Evolutionary conservation across 1,140 invertebrate species (phyloP).

Genomic region (Macrocentrus cingulum): DNA sequence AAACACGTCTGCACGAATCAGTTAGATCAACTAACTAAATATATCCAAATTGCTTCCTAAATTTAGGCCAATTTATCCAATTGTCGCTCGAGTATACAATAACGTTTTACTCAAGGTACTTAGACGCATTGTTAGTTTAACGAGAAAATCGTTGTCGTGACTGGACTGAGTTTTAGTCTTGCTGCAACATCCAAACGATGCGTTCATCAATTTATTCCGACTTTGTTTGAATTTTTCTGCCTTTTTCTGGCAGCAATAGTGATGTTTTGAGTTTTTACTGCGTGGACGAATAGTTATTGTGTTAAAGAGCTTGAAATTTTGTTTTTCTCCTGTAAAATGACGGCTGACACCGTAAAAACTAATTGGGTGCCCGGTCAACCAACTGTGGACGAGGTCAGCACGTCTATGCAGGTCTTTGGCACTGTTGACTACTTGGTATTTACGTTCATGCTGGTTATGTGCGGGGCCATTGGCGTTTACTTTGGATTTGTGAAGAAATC

Average conservation of each 20-base stretch:
- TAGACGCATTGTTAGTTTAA: slow-evolving; percentile 36
- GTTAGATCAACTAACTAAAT: slow-evolving; percentile 7
- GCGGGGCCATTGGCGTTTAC: slow-evolving; percentile 44
- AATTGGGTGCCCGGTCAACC: slow-evolving; percentile 37
- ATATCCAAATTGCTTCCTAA: slow-evolving; percentile 32
- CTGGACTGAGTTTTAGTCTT: slow-evolving; percentile 10
- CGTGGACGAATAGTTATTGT: too few species aligned
- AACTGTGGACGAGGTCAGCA: slow-evolving; percentile 63
- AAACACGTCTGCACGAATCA: slow-evolving; percentile 4
- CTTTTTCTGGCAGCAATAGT: too few species aligned
- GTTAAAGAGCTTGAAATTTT: too few species aligned
- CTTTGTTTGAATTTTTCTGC: background rate
- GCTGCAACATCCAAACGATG: background rate
- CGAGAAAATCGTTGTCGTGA: slow-evolving; percentile 35
- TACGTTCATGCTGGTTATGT: slow-evolving; percentile 69
- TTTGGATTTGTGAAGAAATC: slow-evolving; percentile 75
- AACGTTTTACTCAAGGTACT: slow-evolving; percentile 27
- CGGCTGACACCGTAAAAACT: slow-evolving; percentile 26
- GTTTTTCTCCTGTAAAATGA: too few species aligned
- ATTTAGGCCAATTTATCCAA: slow-evolving; percentile 56
- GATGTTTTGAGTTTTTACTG: too few species aligned
- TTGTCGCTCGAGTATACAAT: slow-evolving; percentile 36
- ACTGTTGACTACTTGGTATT: slow-evolving; percentile 73
- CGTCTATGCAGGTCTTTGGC: slow-evolving; percentile 67
- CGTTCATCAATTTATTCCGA: background rate